Percentiles rank a stretch among this genome's conserved stretches.
phyloP scores from a whole-genome alignment of 2,888 invertebrate genomes.

The Biston stratarius region DNA sequence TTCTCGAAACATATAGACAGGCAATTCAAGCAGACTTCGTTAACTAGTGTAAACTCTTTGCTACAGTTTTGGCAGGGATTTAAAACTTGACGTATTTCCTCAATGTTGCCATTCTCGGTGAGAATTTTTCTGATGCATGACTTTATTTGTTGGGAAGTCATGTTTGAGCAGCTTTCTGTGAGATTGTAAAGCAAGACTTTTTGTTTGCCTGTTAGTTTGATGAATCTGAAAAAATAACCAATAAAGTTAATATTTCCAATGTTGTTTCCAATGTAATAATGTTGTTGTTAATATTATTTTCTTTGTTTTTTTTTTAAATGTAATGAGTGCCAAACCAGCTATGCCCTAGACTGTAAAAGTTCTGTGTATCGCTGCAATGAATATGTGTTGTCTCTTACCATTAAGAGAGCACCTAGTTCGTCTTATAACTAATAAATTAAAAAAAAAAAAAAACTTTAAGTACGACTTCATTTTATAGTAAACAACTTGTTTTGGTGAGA shows the following conservation, averaged over 20 bases:
- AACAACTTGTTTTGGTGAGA: not conserved
- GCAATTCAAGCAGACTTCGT: constrained; percentile 73
- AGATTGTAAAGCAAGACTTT: constrained; percentile 74
- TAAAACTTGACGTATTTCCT: constrained; percentile 58
- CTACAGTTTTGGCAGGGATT: constrained; percentile 61
- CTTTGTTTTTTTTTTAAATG: no score
- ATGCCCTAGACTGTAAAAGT: no score
- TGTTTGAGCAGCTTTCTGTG: constrained; percentile 63
- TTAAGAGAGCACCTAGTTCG: no score
- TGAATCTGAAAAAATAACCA: constrained; percentile 63
- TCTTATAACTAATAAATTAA: no score
- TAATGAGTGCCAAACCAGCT: no score
- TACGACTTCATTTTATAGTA: not conserved
- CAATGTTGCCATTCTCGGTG: constrained; percentile 70
- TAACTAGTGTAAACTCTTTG: constrained; percentile 62
- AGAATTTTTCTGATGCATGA: constrained; percentile 72
- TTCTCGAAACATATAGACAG: constrained; percentile 68
- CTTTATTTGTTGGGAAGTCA: constrained; percentile 70
- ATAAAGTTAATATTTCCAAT: no score
- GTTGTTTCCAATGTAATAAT: no score
- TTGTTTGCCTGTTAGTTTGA: constrained; percentile 71
- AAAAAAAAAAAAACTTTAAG: no score
- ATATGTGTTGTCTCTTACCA: no score
- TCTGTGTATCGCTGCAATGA: no score
- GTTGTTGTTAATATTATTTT: no score